phyloP scores from a whole-genome alignment of 2,113 vertebrate species.

The Hucho hucho region DNA sequence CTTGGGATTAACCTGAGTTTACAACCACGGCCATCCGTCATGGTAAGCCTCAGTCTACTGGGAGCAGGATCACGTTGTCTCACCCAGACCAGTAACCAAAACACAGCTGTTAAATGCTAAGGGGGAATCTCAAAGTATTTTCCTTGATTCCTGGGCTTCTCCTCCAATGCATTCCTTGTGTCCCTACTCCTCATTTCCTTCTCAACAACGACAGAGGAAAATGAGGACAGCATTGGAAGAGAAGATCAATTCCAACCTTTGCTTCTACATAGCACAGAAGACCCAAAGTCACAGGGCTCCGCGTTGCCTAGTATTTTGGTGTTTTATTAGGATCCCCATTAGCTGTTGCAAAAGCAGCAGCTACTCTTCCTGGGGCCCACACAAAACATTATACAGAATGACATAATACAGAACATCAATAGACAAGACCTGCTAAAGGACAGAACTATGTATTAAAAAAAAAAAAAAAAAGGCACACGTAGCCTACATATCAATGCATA shows the following conservation, averaged over 20 bases:
- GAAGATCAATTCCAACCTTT: neutral
- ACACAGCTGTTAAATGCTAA: neutral
- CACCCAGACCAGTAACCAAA: constrained; percentile 32
- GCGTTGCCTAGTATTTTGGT: no score
- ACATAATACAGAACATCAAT: constrained; percentile 4
- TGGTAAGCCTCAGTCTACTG: constrained; percentile 44
- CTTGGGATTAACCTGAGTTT: neutral
- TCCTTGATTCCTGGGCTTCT: no score
- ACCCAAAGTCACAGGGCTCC: neutral
- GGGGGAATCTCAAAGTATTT: neutral
- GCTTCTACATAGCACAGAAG: neutral
- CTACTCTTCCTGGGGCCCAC: no score
- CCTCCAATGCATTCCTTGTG: no score
- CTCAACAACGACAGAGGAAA: neutral
- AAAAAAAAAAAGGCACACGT: neutral
- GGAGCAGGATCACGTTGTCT: constrained; percentile 34
- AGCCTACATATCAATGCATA: no score
- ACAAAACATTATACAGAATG: no score
- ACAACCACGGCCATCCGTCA: neutral
- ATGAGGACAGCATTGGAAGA: neutral
- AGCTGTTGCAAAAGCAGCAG: no score
- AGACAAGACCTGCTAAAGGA: neutral
- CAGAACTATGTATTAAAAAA: no score
- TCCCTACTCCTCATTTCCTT: no score
- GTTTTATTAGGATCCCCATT: no score